Base-by-base conservation (phyloP, 2,888 invertebrate species). In the Tubiluchus corallicola region DNA sequence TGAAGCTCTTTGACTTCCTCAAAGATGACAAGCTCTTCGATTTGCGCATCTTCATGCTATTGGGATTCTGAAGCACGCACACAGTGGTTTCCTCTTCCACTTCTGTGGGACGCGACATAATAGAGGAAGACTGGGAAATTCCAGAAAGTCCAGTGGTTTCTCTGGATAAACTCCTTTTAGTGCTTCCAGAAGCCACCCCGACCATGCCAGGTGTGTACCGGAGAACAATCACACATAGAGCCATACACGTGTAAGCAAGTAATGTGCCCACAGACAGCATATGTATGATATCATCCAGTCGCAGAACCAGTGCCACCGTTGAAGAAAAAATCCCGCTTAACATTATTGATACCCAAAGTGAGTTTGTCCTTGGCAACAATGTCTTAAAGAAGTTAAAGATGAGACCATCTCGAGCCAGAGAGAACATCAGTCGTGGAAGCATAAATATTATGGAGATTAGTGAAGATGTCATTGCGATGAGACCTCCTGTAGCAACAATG, bases 21-120 rank as follows among this genome's bases (percentile, higher is more conserved):
- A 29, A n/a, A n/a, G 29, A 29, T 9, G 29, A 29, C 29, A 29
- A n/a, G 29, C 29, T 29, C 29, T 29, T 29, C 29, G 29, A 29
- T 29, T 29, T 29, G 9, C n/a, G 9, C 29, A 29, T n/a, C 29
- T 29, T 29, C 29, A 9, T 29, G 9, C 9, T 29, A 9, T 9
- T 29, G 9, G 29, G 9, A 29, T 9, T 29, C 29, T 9, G 9
- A 9, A 29, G 9, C n/a, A 9, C 29, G 29, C 29, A 9, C 9
- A 29, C 29, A 9, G 9, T n/a, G 9, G 29, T 29, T n/a, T 29
- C 29, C 29, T 29, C 29, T 29, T 29, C 29, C 29, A 9, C n/a
- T n/a, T 29, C 29, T n/a, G 29, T 29, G 9, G 9, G 29, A n/a
- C 29, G 29, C 9, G 29, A 29, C 29, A 29, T n/a, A n/a, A 29